These are phyloP conservation scores for Pantherophis alleghaniensis DNA, from an alignment of 2,797 vertebrate species.

Conservation along the genomic window DNA sequence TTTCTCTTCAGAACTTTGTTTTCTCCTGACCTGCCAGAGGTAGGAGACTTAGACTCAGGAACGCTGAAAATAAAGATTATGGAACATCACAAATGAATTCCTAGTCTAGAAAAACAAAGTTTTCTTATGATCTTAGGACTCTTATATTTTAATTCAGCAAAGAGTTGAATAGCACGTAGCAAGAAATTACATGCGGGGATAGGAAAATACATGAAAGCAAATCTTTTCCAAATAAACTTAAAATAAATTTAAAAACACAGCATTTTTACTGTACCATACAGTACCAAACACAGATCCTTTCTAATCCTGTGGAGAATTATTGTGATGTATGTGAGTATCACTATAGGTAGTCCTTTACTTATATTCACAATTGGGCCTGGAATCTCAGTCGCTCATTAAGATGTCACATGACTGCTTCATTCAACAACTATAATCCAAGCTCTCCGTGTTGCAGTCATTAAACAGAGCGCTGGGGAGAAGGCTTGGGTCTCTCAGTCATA, in stretches of 20 bases:
- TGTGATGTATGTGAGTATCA: not conserved
- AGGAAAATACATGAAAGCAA: not conserved
- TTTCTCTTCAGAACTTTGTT: conserved; percentile 79
- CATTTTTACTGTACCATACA: not conserved
- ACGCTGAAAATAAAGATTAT: conserved; percentile 60
- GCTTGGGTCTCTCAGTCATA: not conserved
- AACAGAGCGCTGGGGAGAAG: not conserved
- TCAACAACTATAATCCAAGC: not conserved
- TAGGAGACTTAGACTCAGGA: conserved; percentile 58
- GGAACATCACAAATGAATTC: conserved; percentile 17
- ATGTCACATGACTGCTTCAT: not conserved
- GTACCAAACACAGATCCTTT: not conserved
- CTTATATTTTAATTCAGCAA: not conserved
- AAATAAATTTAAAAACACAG: not conserved
- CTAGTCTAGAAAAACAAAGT: conserved; percentile 12
- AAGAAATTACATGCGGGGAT: not conserved
- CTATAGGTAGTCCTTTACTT: not conserved
- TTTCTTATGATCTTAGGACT: conserved; percentile 1
- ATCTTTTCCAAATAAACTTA: not conserved
- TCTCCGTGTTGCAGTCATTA: not conserved
- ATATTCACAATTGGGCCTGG: not conserved
- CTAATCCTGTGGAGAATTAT: not conserved
- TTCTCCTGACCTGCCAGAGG: conserved; percentile 71
- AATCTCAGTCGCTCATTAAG: not conserved
- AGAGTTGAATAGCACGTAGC: not conserved